A percentile compares a stretch with the other conserved stretches of the same genome.
Evolutionary conservation across 2,888 invertebrate species (phyloP).

Genomic region (Uropetala carovei): DNA sequence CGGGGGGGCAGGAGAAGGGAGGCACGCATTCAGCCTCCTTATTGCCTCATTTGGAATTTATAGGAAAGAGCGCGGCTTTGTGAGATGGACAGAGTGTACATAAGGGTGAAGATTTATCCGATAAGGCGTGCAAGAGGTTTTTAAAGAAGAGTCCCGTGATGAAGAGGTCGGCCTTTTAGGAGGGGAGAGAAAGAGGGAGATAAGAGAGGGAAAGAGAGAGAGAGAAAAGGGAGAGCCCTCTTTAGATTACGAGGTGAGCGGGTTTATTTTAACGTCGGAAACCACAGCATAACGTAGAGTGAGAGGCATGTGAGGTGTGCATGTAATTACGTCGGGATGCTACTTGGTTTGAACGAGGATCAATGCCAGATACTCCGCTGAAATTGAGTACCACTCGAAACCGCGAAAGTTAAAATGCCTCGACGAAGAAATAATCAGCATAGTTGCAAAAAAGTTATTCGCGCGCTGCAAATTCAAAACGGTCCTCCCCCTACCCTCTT

Average conservation of each 20-base stretch:
- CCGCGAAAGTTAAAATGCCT: not conserved
- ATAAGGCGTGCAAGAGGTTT: slow-evolving; percentile 58
- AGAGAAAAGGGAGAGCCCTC: not conserved
- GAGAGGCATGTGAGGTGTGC: not conserved
- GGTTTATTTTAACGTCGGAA: not conserved
- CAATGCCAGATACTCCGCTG: slow-evolving; percentile 1
- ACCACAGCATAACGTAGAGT: not conserved
- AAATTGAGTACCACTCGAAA: slow-evolving; percentile 18
- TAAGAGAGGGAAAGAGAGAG: not conserved
- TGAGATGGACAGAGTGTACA: slow-evolving; percentile 14
- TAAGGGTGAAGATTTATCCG: slow-evolving; percentile 57
- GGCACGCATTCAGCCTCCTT: slow-evolving; percentile 28
- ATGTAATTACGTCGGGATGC: not conserved
- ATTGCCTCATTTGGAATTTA: slow-evolving; percentile 45
- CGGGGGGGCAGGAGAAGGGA: no score
- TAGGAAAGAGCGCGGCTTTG: not conserved
- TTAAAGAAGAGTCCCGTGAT: slow-evolving; percentile 56
- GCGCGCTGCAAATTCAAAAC: no score
- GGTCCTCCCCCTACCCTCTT: no score
- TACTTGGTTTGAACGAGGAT: not conserved
- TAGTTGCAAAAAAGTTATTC: no score
- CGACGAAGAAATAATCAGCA: no score
- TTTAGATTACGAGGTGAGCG: slow-evolving; percentile 21
- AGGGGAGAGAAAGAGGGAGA: not conserved
- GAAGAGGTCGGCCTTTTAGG: slow-evolving; percentile 57